phyloP scores from a whole-genome alignment of 2,888 invertebrate genomes.

The Pseudanteris insignis region DNA sequence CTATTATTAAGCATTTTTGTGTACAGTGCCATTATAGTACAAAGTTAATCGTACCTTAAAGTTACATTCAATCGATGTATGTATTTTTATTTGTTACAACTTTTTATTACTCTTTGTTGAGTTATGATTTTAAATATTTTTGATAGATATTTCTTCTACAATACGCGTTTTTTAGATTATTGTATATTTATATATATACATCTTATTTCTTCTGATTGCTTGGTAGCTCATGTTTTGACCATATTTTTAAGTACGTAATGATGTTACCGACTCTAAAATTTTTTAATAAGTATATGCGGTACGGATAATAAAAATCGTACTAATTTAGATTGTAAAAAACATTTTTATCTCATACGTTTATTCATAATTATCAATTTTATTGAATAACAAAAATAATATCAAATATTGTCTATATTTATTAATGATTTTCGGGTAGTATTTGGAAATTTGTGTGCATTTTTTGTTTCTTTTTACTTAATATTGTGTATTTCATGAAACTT shows the following conservation, averaged over 20 bases:
- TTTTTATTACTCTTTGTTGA: background rate
- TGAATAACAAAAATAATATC: too few relatives aligned
- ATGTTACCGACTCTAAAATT: background rate
- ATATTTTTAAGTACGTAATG: constrained; percentile 1
- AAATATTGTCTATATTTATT: too few relatives aligned
- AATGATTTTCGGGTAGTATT: too few relatives aligned
- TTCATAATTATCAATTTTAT: too few relatives aligned
- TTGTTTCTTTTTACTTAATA: too few relatives aligned
- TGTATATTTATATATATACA: constrained; percentile 8
- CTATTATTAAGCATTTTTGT: constrained; percentile 17
- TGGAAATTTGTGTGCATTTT: too few relatives aligned
- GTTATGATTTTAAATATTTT: background rate
- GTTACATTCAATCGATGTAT: constrained; percentile 2
- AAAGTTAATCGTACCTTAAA: constrained; percentile 8
- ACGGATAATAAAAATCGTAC: too few relatives aligned
- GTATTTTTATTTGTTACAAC: background rate
- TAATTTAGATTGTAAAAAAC: too few relatives aligned
- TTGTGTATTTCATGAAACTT: constrained; percentile 1
- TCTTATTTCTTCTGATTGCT: background rate
- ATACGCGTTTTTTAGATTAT: constrained; percentile 2
- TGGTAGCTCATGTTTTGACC: constrained; percentile 9
- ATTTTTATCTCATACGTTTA: too few relatives aligned
- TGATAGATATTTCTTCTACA: background rate
- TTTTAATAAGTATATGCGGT: too few relatives aligned
- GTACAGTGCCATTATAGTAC: constrained; percentile 24